These are phyloP conservation scores for Melangyna quadrimaculata DNA, from an alignment of 2,888 invertebrate species.

Conservation along the genomic window DNA sequence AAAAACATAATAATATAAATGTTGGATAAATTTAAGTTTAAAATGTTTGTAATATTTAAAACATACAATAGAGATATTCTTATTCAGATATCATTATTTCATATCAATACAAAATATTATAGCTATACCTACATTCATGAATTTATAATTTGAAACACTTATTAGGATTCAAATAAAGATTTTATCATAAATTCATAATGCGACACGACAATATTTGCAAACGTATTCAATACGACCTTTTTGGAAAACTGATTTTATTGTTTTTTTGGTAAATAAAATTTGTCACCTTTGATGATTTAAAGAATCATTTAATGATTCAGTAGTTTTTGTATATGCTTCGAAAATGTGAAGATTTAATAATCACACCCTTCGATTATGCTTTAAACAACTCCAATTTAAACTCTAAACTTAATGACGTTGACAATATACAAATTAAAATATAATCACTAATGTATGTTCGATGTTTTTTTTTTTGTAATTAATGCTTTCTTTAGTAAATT, in stretches of 20 bases:
- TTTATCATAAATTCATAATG: neutral
- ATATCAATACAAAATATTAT: constrained; percentile 41
- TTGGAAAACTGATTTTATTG: neutral
- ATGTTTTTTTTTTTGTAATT: neutral
- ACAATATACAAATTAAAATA: too few species aligned
- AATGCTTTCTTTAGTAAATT: neutral
- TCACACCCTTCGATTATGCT: neutral
- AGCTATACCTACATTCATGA: neutral
- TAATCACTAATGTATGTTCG: neutral
- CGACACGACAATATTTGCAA: constrained; percentile 7
- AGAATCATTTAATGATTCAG: too few species aligned
- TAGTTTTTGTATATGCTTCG: too few species aligned
- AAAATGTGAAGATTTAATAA: neutral
- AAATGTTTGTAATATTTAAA: neutral
- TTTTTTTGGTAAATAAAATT: neutral
- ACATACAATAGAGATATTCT: neutral
- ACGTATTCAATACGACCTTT: neutral
- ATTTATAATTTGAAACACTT: neutral
- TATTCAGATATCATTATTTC: constrained; percentile 58
- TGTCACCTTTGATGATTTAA: neutral
- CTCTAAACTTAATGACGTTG: too few species aligned
- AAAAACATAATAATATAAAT: neutral
- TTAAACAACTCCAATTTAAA: too few species aligned
- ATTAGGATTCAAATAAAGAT: neutral
- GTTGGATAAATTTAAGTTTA: neutral